Base-by-base conservation (phyloP, 1,140 invertebrate genomes). In the Yoshiicerus persimilis region DNA sequence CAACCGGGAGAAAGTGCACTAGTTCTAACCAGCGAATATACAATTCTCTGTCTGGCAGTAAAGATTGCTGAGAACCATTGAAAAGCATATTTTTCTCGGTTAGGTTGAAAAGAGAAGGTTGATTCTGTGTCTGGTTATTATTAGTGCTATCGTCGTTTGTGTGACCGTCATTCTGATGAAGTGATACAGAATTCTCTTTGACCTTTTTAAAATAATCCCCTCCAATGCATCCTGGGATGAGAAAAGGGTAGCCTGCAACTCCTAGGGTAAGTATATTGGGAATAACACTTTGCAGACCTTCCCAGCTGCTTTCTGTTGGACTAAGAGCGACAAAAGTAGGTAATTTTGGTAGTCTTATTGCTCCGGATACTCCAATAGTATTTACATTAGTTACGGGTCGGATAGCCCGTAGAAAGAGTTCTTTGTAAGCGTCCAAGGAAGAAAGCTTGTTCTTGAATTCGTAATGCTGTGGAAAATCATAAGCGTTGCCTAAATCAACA, bases 11-110 rank as follows among this genome's bases (percentile, higher is more conserved):
- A 91, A 99, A 99, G 0, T 96, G 96, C n/a, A 96, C 96, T 88
- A 98, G 93, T 92, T 99, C 96, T n/a, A 99, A 92, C 98, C 98
- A 99, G 80, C 98, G 94, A 77, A 98, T 95, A 91, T 97, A 99
- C 9, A 99, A 93, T 91, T 99, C 97, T 89, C 95, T 94, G 86
- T 97, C 96, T 0, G 97, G 96, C 20, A 97, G 91, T 47, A 20
- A 25, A 25, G 66, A 30, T 10, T 20, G n/a, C n/a, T 16, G 3
- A 56, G 20, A 36, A 16, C 8, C 25, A 47, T 13, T 20, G 56
- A 34, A 8, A 16, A 16, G 23, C 11, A 38, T 23, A 23, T 23
- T 25, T 16, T 34, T n/a, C 23, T 36, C 66, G n/a, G 20, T 20
- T 36, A 36, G 75, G 30, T 80, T 32, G 10, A 4, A 9, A 16